Percentiles rank a stretch among this genome's conserved stretches.
Conservation (phyloP, 2,888 invertebrate genomes). For the Melanostoma scalare region DNA sequence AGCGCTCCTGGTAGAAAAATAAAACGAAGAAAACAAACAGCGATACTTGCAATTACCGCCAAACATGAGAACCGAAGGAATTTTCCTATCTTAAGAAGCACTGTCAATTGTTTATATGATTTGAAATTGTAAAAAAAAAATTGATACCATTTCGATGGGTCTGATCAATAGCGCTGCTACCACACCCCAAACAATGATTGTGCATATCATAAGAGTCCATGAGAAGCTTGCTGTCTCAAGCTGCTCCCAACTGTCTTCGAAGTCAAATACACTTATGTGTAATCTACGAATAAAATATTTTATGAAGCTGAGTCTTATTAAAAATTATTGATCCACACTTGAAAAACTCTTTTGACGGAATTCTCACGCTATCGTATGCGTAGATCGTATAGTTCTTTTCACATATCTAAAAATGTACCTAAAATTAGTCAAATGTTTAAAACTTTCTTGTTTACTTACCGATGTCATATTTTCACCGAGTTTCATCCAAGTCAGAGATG, state of each 20-base stretch:
- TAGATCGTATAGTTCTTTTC: neutral
- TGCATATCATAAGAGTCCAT: slow-evolving; percentile 65
- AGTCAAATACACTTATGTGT: slow-evolving; percentile 9
- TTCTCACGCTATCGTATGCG: neutral
- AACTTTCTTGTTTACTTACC: neutral
- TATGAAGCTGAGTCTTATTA: neutral
- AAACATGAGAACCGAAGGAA: slow-evolving; percentile 77
- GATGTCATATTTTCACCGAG: neutral
- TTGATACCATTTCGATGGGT: slow-evolving; percentile 31
- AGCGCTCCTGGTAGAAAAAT: slow-evolving; percentile 43
- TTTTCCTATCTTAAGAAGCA: slow-evolving; percentile 77
- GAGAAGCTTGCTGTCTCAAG: slow-evolving; percentile 29
- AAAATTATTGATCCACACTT: slow-evolving; percentile 4
- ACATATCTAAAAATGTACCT: neutral
- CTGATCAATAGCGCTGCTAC: slow-evolving; percentile 18
- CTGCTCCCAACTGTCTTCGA: neutral
- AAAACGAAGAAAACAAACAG: slow-evolving; percentile 71
- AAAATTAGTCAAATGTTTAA: neutral
- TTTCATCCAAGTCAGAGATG: slow-evolving; percentile 77
- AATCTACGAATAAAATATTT: neutral
- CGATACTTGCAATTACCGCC: slow-evolving; percentile 74
- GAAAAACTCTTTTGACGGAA: slow-evolving; percentile 34
- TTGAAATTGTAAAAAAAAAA: neutral
- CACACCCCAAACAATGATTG: slow-evolving; percentile 36
- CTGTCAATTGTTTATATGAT: neutral